phyloP scores from a whole-genome alignment of 2,797 vertebrate species.

The Rhynchotus rufescens region DNA sequence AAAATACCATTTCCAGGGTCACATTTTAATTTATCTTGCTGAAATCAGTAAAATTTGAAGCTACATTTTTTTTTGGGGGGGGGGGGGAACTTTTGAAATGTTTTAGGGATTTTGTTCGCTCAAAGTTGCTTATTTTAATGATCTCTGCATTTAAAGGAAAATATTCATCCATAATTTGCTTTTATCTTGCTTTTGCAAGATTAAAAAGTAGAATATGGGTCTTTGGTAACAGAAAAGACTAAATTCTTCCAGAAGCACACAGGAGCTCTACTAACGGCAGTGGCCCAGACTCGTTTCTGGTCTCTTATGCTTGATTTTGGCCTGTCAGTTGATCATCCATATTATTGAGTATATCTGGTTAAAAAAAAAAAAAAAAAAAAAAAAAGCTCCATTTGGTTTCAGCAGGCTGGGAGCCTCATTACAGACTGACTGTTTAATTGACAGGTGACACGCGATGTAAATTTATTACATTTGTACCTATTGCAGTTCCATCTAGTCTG shows the following conservation, averaged over 20 bases:
- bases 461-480: not conserved
- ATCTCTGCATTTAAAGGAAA: not conserved
- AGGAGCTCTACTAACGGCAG: not conserved
- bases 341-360: not conserved
- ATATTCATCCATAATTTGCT: not conserved
- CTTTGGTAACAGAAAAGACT: not conserved
- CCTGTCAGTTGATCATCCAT: not conserved
- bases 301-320: not conserved
- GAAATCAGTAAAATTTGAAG: not conserved
- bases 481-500: not conserved
- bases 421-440: not conserved
- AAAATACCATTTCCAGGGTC: not conserved
- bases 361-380: not conserved
- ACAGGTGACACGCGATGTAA: not conserved
- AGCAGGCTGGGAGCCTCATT: not conserved
- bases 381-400: not conserved
- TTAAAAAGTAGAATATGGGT: not conserved
- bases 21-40: not conserved
- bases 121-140: not conserved
- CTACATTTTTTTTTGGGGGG: fast-evolving
- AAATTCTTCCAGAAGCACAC: not conserved
- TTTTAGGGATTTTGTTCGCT: not conserved
- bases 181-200: not conserved
- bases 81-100: not conserved
- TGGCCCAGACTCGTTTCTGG: not conserved